These are phyloP conservation scores for Trididemnum miniatum DNA, from an alignment of 23 tunicate species.

Conservation along the genomic window DNA sequence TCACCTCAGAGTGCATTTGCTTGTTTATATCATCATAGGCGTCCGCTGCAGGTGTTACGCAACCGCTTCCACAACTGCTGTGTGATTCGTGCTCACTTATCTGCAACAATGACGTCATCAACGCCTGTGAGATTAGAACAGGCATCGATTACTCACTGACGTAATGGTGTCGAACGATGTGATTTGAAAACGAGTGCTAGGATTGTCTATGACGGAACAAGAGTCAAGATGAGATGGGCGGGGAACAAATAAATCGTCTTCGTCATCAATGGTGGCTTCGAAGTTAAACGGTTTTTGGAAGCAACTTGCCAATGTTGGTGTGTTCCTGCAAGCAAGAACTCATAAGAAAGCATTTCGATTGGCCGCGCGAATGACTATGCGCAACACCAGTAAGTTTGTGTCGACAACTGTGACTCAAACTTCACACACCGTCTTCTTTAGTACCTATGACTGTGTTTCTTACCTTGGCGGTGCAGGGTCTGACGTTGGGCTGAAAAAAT, in stretches of 20 bases:
- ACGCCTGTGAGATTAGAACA: not conserved
- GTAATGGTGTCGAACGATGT: constrained; percentile 18
- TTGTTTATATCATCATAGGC: not conserved
- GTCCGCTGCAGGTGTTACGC: not conserved
- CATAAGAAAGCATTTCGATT: too few relatives aligned
- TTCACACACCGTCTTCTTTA: too few relatives aligned
- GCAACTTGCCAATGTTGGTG: too few relatives aligned
- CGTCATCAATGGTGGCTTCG: not conserved
- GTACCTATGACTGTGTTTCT: too few relatives aligned
- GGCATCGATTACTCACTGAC: not conserved
- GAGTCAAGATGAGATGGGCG: not conserved
- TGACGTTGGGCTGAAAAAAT: constrained; percentile 6
- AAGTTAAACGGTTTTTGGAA: too few relatives aligned
- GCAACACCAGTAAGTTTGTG: too few relatives aligned
- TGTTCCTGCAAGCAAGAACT: too few relatives aligned
- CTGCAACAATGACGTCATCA: too few relatives aligned
- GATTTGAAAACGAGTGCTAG: constrained; percentile 4
- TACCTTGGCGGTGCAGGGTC: too few relatives aligned
- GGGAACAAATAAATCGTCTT: not conserved
- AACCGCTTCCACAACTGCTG: not conserved
- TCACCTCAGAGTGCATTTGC: not conserved
- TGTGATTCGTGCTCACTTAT: not conserved
- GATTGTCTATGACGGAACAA: not conserved
- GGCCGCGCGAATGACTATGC: too few relatives aligned
- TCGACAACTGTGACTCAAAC: too few relatives aligned